Base-by-base conservation (phyloP, 2,888 invertebrate genomes). In the Acanthosoma haemorrhoidale region DNA sequence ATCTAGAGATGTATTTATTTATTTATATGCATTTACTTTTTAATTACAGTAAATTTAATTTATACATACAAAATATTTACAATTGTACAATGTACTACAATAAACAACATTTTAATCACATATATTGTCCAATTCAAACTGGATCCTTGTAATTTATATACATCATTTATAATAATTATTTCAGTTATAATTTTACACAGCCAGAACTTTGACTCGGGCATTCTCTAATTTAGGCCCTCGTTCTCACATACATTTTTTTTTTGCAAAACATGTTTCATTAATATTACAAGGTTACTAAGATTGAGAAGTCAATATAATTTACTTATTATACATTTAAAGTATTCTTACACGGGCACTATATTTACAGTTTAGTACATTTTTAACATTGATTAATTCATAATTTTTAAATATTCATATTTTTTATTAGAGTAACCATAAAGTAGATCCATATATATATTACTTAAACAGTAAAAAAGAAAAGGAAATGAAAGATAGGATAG, bases 71-170 rank as follows among this genome's bases (percentile, higher is more conserved):
- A n/a, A n/a, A n/a, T n/a, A n/a, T n/a, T 51, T 51, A 51, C 51
- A 51, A 25, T 51, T 25, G 25, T 51, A 51, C 51, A 51, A 51
- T 51, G 21, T 51, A 29, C 51, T 25, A 51, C 4, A 13, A 51
- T 51, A 51, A 51, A 25, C 1, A 51, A 51, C 21, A 25, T 51
- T 51, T n/a, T n/a, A 51, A 51, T 25, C 13, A 25, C n/a, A 25
- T 25, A n/a, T 51, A 51, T 51, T 51, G 51, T 51, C 51, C 51
- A 11, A 25, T 51, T 13, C 29, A 51, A 51, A 51, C 13, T 51
- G 51, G 51, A 51, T 51, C 51, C 25, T 51, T 51, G 51, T 51
- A 51, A 13, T 51, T 51, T 51, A 51, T 51, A n/a, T 51, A 51
- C 51, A 51, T 25, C 51, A 25, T 25, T 51, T 51, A 51, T 25